A percentile compares a stretch with the other conserved stretches of the same genome.
Conservation (phyloP, 2,113 vertebrate genomes). For the Columba janthina region DNA sequence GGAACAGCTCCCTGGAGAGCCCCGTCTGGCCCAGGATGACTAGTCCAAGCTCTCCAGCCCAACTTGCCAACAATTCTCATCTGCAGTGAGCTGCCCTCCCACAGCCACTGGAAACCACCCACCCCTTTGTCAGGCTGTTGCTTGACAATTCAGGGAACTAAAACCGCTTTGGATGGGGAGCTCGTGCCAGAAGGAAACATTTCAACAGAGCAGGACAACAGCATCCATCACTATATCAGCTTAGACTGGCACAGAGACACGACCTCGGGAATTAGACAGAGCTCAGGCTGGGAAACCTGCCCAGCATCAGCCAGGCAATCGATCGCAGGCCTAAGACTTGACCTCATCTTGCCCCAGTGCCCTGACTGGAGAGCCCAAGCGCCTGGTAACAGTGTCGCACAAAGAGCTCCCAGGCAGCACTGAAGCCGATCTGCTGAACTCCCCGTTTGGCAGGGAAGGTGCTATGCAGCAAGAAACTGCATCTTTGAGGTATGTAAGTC, state of each 20-base stretch:
- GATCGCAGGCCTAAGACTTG: not conserved
- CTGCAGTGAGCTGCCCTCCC: not conserved
- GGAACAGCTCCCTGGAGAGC: not conserved
- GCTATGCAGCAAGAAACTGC: not conserved
- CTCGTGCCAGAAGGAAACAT: not conserved
- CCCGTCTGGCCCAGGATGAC: not conserved
- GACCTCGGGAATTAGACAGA: accelerated
- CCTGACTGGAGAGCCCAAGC: not conserved
- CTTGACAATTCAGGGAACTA: accelerated
- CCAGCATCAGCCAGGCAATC: accelerated
- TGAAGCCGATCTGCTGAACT: not conserved
- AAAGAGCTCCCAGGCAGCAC: not conserved
- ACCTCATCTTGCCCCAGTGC: not conserved
- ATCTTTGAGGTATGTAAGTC: not conserved
- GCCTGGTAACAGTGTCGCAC: not conserved
- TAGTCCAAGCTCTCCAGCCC: not conserved
- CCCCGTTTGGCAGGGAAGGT: not conserved
- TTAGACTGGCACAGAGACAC: not conserved
- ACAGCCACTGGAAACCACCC: not conserved
- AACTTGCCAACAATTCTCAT: not conserved
- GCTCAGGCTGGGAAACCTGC: not conserved
- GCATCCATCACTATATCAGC: accelerated
- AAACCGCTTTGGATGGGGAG: not conserved
- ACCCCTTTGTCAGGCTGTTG: not conserved
- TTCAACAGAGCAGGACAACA: not conserved